Conservation (phyloP, 2,797 vertebrate genomes). For the Molossus molossus region DNA sequence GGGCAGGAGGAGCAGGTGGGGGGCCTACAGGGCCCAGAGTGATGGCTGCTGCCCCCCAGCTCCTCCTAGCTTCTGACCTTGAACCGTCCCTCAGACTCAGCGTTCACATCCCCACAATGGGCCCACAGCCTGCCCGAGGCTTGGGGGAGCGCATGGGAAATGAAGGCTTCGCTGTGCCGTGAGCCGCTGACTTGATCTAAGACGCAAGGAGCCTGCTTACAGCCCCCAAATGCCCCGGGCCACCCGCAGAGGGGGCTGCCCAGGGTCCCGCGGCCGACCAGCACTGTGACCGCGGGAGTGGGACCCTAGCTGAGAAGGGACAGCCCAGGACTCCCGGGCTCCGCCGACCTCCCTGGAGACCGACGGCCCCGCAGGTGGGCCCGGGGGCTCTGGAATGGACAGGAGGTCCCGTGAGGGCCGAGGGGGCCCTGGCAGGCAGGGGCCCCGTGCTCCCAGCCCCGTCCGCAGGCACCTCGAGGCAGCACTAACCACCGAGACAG, state of each 20-base stretch:
- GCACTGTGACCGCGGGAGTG: not conserved
- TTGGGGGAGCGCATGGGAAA: fast-evolving
- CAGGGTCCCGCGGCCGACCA: not conserved
- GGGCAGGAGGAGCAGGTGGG: fast-evolving
- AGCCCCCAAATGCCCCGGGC: not conserved
- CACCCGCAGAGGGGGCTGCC: not conserved
- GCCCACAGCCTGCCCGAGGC: not conserved
- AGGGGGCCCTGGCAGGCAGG: not conserved
- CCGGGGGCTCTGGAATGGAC: fast-evolving
- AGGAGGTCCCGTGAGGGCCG: fast-evolving
- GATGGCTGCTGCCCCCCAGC: not conserved
- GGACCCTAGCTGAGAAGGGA: not conserved
- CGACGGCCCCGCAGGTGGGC: fast-evolving
- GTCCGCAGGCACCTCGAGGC: not conserved
- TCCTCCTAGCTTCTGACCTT: not conserved
- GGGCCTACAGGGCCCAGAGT: not conserved
- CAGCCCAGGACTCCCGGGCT: not conserved
- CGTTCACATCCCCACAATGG: fast-evolving
- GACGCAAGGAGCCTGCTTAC: not conserved
- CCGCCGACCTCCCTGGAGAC: not conserved
- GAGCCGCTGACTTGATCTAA: not conserved
- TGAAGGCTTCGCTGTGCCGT: fast-evolving
- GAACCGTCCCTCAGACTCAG: not conserved
- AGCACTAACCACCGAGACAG: slow-evolving; percentile 78
- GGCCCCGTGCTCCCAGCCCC: no score